Conservation (phyloP, 2,113 vertebrate species). For the Dicaeum eximium region DNA sequence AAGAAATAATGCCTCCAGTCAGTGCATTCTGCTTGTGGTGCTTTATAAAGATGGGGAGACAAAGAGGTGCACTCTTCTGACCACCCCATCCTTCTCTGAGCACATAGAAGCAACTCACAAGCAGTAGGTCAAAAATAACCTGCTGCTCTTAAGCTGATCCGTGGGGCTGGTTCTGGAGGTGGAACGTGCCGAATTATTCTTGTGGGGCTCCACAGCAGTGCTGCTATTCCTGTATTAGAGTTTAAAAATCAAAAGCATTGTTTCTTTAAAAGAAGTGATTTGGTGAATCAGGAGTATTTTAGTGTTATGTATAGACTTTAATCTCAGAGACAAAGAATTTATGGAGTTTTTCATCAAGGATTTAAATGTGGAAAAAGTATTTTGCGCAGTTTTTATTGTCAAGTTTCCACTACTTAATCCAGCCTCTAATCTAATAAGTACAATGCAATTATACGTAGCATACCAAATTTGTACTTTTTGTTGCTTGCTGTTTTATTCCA, state of each 20-base stretch:
- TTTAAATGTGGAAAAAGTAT: neutral
- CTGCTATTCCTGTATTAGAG: neutral
- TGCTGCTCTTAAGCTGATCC: neutral
- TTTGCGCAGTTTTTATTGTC: neutral
- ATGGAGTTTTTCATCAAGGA: neutral
- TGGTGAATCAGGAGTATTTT: neutral
- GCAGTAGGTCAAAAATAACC: constrained; percentile 28
- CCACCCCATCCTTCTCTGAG: neutral
- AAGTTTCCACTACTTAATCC: neutral
- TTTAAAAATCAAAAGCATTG: neutral
- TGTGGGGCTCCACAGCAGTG: neutral
- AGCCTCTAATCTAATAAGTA: neutral
- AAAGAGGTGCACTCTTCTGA: neutral
- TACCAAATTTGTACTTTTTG: neutral
- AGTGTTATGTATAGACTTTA: neutral
- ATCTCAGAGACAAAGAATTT: neutral
- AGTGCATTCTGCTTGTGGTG: neutral
- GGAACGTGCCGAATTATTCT: neutral
- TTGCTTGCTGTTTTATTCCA: neutral
- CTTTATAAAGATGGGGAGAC: neutral
- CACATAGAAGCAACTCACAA: neutral
- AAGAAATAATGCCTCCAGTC: neutral
- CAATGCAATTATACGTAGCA: neutral
- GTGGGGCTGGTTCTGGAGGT: neutral
- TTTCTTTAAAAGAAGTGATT: neutral